Percentiles rank a stretch among this genome's conserved stretches.
Conservation (phyloP, 2,113 vertebrate genomes). For the Myrmophylax atrothorax region DNA sequence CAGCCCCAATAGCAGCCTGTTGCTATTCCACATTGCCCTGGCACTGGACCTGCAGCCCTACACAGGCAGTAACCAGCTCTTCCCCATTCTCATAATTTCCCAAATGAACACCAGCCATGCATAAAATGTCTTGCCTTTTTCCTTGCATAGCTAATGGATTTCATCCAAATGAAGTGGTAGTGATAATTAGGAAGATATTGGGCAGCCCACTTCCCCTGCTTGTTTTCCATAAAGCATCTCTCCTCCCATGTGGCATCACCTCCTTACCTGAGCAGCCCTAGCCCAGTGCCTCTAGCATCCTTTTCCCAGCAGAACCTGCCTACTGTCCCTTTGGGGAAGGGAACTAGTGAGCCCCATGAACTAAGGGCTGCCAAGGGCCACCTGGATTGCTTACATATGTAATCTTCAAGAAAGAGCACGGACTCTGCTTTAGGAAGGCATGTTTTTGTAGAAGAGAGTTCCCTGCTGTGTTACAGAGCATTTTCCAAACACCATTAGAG, state of each 20-base stretch:
- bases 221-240: neutral
- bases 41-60: neutral
- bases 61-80: neutral
- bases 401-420: neutral
- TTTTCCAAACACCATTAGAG: neutral
- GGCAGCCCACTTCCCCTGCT: neutral
- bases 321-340: neutral
- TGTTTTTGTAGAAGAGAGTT: neutral
- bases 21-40: neutral
- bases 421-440: neutral
- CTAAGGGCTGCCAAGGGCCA: neutral
- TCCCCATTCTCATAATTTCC: neutral
- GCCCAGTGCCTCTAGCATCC: neutral
- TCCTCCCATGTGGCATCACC: neutral
- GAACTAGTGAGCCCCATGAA: neutral
- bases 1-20: rapidly evolving
- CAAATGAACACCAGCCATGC: neutral
- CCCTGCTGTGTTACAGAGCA: neutral
- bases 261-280: neutral
- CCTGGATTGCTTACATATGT: neutral
- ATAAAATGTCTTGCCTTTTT: neutral
- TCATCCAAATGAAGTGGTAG: neutral
- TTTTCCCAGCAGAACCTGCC: neutral
- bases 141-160: neutral
- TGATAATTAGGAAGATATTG: rapidly evolving